A percentile compares a stretch with the other conserved stretches of the same genome.
phyloP scores from a whole-genome alignment of 2,797 vertebrate species.

The Cirrhinus molitorella region DNA sequence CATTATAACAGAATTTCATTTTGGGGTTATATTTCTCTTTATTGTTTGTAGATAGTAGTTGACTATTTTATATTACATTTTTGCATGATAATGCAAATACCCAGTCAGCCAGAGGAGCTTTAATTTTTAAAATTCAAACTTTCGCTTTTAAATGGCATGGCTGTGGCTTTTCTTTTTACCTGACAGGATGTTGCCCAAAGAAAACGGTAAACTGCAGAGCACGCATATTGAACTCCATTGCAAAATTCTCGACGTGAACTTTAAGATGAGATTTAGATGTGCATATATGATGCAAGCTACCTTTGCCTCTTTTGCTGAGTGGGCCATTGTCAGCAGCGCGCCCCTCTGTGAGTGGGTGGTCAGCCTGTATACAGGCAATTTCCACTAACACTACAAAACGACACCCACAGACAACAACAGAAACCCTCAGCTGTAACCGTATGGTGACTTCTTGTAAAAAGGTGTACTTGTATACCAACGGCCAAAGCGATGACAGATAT shows the following conservation, averaged over 20 bases:
- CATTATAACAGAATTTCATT: not conserved
- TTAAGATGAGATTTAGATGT: not conserved
- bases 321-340: conserved; percentile 20
- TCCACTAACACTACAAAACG: conserved; percentile 27
- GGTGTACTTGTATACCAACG: not conserved
- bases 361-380: conserved; percentile 15
- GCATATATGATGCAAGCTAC: conserved; percentile 14
- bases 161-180: conserved; percentile 19
- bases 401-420: conserved; percentile 15
- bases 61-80: not conserved
- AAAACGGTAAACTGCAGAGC: conserved; percentile 35
- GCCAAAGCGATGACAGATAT: not conserved
- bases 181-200: conserved; percentile 36
- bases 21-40: not conserved
- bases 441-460: conserved; percentile 29
- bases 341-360: conserved; percentile 37
- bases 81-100: not conserved
- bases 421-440: conserved; percentile 13
- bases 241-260: conserved; percentile 27
- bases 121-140: not conserved
- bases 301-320: conserved; percentile 34
- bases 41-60: not conserved
- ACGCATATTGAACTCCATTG: conserved; percentile 33
- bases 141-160: conserved; percentile 32
- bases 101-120: not conserved